Conservation (phyloP, 1,140 invertebrate genomes). For the Streblospio benedicti region DNA sequence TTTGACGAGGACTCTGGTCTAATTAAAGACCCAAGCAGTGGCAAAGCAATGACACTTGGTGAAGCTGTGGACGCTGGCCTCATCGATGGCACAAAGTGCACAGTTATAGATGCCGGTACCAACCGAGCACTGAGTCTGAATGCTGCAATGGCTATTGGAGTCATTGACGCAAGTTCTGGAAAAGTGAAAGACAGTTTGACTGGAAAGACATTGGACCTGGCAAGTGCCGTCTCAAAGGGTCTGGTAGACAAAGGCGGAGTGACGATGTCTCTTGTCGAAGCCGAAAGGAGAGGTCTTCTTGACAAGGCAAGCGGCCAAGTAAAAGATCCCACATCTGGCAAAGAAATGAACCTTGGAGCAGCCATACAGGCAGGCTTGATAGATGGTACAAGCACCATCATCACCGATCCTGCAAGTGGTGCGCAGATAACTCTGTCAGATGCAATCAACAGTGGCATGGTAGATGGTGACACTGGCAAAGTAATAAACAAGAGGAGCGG, state of each 20-base stretch:
- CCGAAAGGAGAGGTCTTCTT: slow-evolving; percentile 65
- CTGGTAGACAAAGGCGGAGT: no score
- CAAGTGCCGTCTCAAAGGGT: no score
- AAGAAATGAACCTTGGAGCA: slow-evolving; percentile 57
- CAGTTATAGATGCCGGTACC: no score
- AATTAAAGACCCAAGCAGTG: slow-evolving; percentile 69
- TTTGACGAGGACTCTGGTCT: slow-evolving; percentile 70
- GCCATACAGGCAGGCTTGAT: slow-evolving; percentile 65
- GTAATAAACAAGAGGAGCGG: slow-evolving; percentile 61
- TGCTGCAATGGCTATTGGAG: no score
- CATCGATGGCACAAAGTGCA: no score
- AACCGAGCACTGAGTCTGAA: no score
- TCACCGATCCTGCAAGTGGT: slow-evolving; percentile 63
- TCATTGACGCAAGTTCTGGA: no score
- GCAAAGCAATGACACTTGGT: no score
- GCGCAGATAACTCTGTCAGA: slow-evolving; percentile 72
- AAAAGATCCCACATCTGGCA: slow-evolving; percentile 68
- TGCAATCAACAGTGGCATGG: slow-evolving; percentile 55
- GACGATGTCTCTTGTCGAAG: slow-evolving; percentile 53
- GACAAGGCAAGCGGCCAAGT: slow-evolving; percentile 61
- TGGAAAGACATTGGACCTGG: no score
- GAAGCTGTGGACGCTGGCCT: neutral
- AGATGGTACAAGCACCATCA: slow-evolving; percentile 53
- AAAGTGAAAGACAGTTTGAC: no score
- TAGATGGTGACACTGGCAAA: slow-evolving; percentile 58